A percentile compares a stretch with the other conserved stretches of the same genome.
Conservation (phyloP, 2,797 vertebrate genomes). For the Pachyuromys duprasi region DNA sequence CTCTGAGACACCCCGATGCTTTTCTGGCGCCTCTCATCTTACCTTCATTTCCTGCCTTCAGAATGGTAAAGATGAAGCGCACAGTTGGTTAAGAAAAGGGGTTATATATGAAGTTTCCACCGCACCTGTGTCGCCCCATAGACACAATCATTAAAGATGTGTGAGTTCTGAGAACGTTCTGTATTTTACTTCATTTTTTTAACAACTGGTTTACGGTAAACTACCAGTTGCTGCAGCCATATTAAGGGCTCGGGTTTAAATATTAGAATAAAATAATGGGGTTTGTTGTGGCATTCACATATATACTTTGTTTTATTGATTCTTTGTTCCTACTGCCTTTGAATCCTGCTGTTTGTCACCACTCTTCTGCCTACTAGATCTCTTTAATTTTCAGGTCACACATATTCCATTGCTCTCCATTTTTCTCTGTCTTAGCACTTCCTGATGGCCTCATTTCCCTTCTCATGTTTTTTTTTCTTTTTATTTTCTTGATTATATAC, state of each 20-base stretch:
- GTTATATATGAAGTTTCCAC: background rate
- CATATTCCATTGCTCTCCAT: too few relatives aligned
- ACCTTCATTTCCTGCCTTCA: background rate
- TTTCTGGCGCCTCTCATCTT: background rate
- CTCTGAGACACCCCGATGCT: background rate
- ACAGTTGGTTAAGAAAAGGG: background rate
- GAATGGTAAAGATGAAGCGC: background rate
- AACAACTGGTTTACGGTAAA: background rate
- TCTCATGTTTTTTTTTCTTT: background rate
- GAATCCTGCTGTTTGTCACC: background rate
- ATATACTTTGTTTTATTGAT: background rate
- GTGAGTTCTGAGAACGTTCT: background rate
- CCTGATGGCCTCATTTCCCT: background rate
- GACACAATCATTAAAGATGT: background rate
- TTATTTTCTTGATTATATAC: background rate
- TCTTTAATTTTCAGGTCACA: background rate
- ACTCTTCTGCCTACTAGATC: background rate
- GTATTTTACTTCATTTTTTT: background rate
- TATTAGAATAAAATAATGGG: too few relatives aligned
- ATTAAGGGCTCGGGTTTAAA: background rate
- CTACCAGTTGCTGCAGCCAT: background rate
- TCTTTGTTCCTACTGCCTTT: background rate
- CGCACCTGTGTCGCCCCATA: accelerated
- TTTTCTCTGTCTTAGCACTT: too few relatives aligned
- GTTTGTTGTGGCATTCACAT: too few relatives aligned